These are phyloP conservation scores for Anadara kagoshimensis DNA, from an alignment of 1,140 invertebrate genomes.

Conservation along the genomic window DNA sequence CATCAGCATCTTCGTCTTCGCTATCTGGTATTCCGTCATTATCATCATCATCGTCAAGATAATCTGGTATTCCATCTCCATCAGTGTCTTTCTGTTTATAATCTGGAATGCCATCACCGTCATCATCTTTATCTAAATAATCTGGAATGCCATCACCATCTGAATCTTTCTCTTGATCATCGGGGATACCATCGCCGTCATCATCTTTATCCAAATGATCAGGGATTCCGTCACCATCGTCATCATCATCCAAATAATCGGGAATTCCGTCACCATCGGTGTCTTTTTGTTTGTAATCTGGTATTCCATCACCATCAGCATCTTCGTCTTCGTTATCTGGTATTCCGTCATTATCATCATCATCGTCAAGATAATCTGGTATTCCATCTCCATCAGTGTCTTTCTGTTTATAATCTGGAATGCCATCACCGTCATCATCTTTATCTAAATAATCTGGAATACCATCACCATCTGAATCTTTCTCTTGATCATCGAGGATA, in stretches of 20 bases:
- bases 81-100: constrained; percentile 63
- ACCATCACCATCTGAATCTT: constrained; percentile 65
- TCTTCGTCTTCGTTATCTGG: constrained; percentile 56
- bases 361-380: constrained; percentile 59
- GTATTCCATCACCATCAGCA: constrained; percentile 66
- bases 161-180: constrained; percentile 65
- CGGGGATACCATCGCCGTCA: constrained; percentile 70
- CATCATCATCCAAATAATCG: constrained; percentile 56
- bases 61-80: constrained; percentile 63
- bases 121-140: constrained; percentile 53
- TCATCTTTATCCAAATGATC: constrained; percentile 57
- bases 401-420: constrained; percentile 58
- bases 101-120: constrained; percentile 67
- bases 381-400: constrained; percentile 64
- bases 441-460: constrained; percentile 62
- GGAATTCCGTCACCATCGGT: constrained; percentile 67
- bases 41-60: constrained; percentile 61
- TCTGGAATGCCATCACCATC: constrained; percentile 69
- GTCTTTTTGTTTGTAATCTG: constrained; percentile 58
- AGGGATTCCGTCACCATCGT: constrained; percentile 60
- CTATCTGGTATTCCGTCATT: constrained; percentile 66
- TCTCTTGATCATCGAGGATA: constrained; percentile 60
- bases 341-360: constrained; percentile 58
- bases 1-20: constrained; percentile 55
- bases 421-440: constrained; percentile 66